Evolutionary conservation across 2,888 invertebrate genomes (phyloP), one percentile per base, ranked within the genome.

Genomic region (Drosophila tanythrix): DNA sequence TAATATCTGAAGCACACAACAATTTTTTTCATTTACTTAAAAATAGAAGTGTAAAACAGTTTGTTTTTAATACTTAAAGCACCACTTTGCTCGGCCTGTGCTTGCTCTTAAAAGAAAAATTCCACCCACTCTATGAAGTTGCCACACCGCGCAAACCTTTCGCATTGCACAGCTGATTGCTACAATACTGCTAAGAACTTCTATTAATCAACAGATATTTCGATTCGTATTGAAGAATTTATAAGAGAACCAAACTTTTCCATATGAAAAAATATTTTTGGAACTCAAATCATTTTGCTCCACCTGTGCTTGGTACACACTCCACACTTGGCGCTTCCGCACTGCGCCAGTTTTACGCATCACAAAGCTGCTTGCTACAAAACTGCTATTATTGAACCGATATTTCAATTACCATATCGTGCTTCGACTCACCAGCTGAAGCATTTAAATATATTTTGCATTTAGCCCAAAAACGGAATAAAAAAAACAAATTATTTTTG

Each of bases 401-500:
- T 43, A n/a, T 5, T 40, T 40, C 0, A n/a, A 11, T 40, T 40
- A 11, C n/a, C 40, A 40, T 2, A n/a, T 40, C n/a, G 10, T n/a
- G 40, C 40, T n/a, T 2, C 40, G 10, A n/a, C n/a, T 38, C 18
- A 38, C 36, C 7, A 38, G 18, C 5, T 43, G 21, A 15, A 25
- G 4, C 18, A 25, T 25, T 3, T 7, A 48, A 25, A 43, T 11
- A 25, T 48, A 25, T 25, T 15, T 48, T 25, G 7, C 3, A 25
- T 18, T 50, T 50, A 10, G 21, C 21, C 27, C 10, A 27, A 50
- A 50, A 27, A 3, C 13, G 1, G 11, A n/a, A 29, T 7, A 13
- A 2, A 36, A 25, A 63, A 59, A 81, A 50, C 51, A 13, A 4
- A 0, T 13, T 8, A 3, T 48, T n/a, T 1, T 67, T 62, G 67